Conservation (phyloP, 2,113 vertebrate genomes). For the Abramis brama region DNA sequence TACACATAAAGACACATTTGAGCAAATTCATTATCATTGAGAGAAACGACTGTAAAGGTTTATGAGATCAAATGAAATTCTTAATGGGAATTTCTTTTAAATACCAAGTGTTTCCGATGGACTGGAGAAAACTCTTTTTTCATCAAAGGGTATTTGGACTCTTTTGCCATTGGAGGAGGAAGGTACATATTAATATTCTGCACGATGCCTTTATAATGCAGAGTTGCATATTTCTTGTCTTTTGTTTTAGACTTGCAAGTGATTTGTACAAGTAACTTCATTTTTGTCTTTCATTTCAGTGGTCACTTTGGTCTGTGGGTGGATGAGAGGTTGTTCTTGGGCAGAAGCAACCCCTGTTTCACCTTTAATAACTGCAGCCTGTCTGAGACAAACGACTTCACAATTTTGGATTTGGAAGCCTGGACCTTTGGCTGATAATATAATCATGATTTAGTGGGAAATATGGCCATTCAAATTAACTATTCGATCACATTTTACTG, state of each 20-base stretch:
- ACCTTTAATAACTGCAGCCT: conserved; percentile 82
- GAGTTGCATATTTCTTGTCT: not conserved
- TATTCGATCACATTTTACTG: not conserved
- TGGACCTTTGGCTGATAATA: conserved; percentile 78
- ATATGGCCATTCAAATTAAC: conserved; percentile 23
- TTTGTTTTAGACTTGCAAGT: not conserved
- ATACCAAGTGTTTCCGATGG: conserved; percentile 77
- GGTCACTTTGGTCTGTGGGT: conserved; percentile 84
- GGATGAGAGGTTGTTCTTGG: conserved; percentile 78
- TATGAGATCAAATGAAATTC: not conserved
- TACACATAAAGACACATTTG: conserved; percentile 38
- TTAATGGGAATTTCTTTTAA: not conserved
- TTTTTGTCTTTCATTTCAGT: conserved; percentile 54
- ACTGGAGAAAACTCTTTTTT: conserved; percentile 83
- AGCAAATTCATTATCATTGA: not conserved
- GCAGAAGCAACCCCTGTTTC: conserved; percentile 78
- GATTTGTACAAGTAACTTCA: too few species aligned
- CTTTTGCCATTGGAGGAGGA: conserved; percentile 80
- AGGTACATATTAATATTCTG: conserved; percentile 66
- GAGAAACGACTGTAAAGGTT: not conserved
- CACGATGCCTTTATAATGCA: not conserved
- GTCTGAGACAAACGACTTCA: conserved; percentile 77
- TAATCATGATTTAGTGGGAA: not conserved
- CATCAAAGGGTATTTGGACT: conserved; percentile 82
- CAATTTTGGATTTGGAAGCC: conserved; percentile 79